These are phyloP conservation scores for Elephas maximus DNA, from an alignment of 2,113 vertebrate species.

Conservation along the genomic window DNA sequence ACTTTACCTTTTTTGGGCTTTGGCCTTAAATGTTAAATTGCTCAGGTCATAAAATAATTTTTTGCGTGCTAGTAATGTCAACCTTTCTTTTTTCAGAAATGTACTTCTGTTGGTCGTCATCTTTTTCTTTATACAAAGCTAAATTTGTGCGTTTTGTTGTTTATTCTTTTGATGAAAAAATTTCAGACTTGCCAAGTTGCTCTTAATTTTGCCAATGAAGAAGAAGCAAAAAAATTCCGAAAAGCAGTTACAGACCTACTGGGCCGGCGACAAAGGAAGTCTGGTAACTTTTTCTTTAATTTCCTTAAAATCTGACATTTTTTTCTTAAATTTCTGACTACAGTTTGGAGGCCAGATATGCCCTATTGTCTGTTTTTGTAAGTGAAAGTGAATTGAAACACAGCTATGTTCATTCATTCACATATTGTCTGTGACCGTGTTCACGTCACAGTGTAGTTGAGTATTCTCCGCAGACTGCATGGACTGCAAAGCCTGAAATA, in stretches of 20 bases:
- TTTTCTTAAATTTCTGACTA: background rate
- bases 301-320: background rate
- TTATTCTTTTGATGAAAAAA: slow-evolving; percentile 68
- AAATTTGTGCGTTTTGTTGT: slow-evolving; percentile 43
- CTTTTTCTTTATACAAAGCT: slow-evolving; percentile 54
- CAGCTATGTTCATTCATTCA: background rate
- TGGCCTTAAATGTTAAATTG: background rate
- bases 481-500: background rate
- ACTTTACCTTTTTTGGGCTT: slow-evolving; percentile 3
- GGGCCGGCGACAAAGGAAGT: slow-evolving; percentile 95
- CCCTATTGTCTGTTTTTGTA: background rate
- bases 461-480: background rate
- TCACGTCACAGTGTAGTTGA: background rate
- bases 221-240: slow-evolving; percentile 97
- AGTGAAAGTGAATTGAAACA: background rate
- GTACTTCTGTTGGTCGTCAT: background rate
- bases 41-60: slow-evolving; percentile 32
- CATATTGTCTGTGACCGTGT: background rate
- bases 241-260: slow-evolving; percentile 94
- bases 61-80: slow-evolving; percentile 1
- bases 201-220: slow-evolving; percentile 98
- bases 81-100: slow-evolving; percentile 44
- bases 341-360: background rate
- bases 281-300: slow-evolving; percentile 87
- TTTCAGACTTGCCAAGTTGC: slow-evolving; percentile 96